Evolutionary conservation across 2,888 invertebrate species (phyloP), one percentile per base, ranked within the genome.

Genomic region (Lasioglossum pauxillum): DNA sequence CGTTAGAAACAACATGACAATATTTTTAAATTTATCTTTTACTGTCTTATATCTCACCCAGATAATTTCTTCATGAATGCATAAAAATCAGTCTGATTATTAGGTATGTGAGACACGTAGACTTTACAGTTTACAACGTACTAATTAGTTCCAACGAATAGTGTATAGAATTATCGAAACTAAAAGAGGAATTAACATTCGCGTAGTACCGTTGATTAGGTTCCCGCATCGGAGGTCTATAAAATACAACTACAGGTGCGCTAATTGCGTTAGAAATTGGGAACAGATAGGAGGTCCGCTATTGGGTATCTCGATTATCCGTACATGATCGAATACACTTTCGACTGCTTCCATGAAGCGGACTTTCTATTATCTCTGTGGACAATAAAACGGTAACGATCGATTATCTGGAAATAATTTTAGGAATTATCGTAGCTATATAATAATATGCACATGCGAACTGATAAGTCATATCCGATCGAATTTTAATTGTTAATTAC

Each of bases 401-500:
- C 85, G 35, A 80, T 84, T 84, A 84, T 79, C 72, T 44, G 16
- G 31, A 49, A 84, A 84, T 83, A 78, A 84, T 84, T 78, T 78
- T 60, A 14, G 49, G 49, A 46, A 77, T 84, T 84, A 85, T 76
- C 76, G 73, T n/a, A n/a, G 57, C 12, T 69, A 35, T 76, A 67
- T 60, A 76, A 79, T 85, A 75, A 75, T 71, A 31, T 44, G 27
- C n/a, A 19, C 27, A 27, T 19, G 8, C 78, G 75, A 69, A 12
- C 44, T 72, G 84, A 76, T 79, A 84, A 83, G 84, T 84, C 67
- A 75, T 46, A 35, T n/a, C 44, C 27, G 5, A 16, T 53, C 27
- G 57, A 67, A 78, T 78, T 78, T 84, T 78, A 77, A 84, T 84
- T 77, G 77, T 83, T 84, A 84, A 84, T 84, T 69, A 57, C 44